These are phyloP conservation scores for Platycercus adscitus DNA, from an alignment of 2,113 vertebrate genomes.

Conservation along the genomic window DNA sequence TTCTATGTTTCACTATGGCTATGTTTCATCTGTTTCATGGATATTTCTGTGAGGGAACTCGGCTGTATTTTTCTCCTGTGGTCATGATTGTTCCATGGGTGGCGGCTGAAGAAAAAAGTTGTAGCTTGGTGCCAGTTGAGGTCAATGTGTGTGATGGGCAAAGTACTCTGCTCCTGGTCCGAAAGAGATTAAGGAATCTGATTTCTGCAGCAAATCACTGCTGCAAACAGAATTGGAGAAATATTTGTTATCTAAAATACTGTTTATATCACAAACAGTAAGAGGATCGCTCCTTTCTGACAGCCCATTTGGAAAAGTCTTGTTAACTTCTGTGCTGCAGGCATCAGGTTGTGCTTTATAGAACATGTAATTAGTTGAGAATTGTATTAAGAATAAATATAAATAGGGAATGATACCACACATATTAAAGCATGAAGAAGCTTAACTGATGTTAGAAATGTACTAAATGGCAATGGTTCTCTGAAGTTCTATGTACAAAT, in stretches of 20 bases:
- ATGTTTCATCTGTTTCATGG: not conserved
- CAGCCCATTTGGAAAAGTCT: not conserved
- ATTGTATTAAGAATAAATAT: not conserved
- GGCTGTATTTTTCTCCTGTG: not conserved
- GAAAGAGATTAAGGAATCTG: not conserved
- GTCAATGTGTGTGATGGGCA: not conserved
- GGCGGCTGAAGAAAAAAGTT: not conserved
- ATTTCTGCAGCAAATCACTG: not conserved
- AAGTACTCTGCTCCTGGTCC: not conserved
- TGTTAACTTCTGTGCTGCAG: not conserved
- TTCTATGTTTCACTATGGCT: not conserved
- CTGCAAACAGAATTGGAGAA: not conserved
- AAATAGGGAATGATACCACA: not conserved
- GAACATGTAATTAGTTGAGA: not conserved
- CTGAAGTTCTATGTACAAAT: not conserved
- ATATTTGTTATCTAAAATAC: not conserved
- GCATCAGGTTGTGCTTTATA: not conserved
- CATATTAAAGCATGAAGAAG: not conserved
- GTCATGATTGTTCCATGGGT: not conserved
- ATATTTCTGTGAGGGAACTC: not conserved
- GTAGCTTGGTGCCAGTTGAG: not conserved
- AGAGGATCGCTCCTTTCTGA: not conserved
- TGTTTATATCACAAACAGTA: not conserved
- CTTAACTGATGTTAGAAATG: not conserved
- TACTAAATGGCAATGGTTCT: not conserved